Conservation (phyloP, 2,113 vertebrate species). For the Phalacrocorax carbo region DNA sequence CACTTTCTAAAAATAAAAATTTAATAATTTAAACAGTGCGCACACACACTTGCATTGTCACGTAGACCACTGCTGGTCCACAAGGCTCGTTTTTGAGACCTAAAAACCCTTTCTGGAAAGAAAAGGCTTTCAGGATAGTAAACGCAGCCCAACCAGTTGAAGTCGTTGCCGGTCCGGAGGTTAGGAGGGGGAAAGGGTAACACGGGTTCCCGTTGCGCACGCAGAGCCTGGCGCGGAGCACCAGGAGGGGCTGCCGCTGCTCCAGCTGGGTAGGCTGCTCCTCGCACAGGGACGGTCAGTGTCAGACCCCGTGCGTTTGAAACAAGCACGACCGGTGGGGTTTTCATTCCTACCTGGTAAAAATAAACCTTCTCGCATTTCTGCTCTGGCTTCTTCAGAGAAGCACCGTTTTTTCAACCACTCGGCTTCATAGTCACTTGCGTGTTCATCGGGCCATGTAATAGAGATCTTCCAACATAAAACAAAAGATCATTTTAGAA, state of each 20-base stretch:
- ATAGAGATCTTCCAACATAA: slow-evolving; percentile 79
- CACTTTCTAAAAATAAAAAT: not conserved
- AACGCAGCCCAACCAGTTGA: not conserved
- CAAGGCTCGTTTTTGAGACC: not conserved
- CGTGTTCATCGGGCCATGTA: slow-evolving; percentile 87
- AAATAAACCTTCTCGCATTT: slow-evolving; percentile 82
- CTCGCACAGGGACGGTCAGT: not conserved
- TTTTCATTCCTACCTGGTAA: slow-evolving; percentile 80
- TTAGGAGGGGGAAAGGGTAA: not conserved
- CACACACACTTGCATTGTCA: not conserved
- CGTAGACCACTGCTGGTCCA: not conserved
- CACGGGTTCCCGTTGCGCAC: rapidly evolving
- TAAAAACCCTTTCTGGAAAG: not conserved
- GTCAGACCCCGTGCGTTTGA: not conserved
- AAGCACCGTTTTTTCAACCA: slow-evolving; percentile 94
- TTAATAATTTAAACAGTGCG: not conserved
- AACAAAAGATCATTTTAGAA: not conserved
- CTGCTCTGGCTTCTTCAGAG: slow-evolving; percentile 82
- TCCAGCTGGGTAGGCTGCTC: not conserved
- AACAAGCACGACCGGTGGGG: not conserved
- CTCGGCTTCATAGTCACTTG: slow-evolving; percentile 85
- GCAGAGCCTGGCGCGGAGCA: not conserved
- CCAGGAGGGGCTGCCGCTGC: rapidly evolving
- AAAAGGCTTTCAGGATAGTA: not conserved
- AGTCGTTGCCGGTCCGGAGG: not conserved